Evolutionary conservation across 2,113 vertebrate genomes (phyloP), one percentile per base, ranked within the genome.

Genomic region (Pygoscelis adeliae): DNA sequence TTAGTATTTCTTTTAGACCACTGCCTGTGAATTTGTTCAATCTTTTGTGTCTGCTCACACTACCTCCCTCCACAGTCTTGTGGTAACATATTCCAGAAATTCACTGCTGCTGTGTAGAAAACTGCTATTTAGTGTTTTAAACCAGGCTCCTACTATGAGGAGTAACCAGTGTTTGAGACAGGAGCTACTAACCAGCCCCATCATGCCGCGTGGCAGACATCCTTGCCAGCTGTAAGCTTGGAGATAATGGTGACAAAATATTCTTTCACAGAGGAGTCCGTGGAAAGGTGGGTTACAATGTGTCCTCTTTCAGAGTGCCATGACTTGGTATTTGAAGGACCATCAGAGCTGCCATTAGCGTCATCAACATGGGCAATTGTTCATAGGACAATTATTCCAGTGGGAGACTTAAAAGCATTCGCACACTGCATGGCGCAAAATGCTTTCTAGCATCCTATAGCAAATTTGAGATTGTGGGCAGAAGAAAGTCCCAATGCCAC

Each of bases 311-410:
- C 59, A 46, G 66, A n/a, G 21, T 44, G 8, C 52, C 30, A 7
- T 18, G 63, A 38, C 19, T 50, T 46, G 36, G 27, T 27, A 25
- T 49, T 61, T 46, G 47, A 62, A 83, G 47, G 53, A 50, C 47
- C 8, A 8, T 49, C 32, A 11, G 65, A 76, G 13, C 34, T 4
- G 0, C 49, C 29, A 6, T 81, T 69, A 69, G 83, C 47, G 34
- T 25, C 22, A 8, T 29, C 32, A 47, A 2, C 0, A 0, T 50
- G 36, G 52, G 22, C 15, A 55, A 1, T 42, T 52, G 44, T 83
- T 56, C 49, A 30, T 16, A 53, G 61, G 27, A 40, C 27, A 76
- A 3, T 76, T 44, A 63, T 66, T 79, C 44, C 44, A 63, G 32
- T 36, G 13, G 52, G 38, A 89, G 2, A 21, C 25, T 53, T 38